Evolutionary conservation across 64 coral and sea anemone species (phyloP), one percentile per base, ranked within the genome.

Genomic region (Catalaphyllia jardinei): DNA sequence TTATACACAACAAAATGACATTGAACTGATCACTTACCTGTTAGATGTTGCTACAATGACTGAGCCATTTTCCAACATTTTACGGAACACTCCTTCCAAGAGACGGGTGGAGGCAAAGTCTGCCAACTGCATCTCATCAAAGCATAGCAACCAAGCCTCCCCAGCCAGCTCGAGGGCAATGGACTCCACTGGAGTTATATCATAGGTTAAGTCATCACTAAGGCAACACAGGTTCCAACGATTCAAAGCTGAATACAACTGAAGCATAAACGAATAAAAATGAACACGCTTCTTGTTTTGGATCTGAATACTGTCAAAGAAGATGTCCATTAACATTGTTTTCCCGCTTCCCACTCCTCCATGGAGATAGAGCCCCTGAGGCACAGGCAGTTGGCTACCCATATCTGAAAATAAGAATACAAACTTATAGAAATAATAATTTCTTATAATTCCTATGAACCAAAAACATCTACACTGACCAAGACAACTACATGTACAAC

Each of bases 41-140:
- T 95, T 95, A 52, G 94, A 95, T 28, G 94, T 95, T 60, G 94
- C 75, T 3, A 95, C 94, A 29, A 95, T 89, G 31, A 95, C 80
- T 35, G 82, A 29, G 25, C 94, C 94, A 59, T 39, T 76, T 73
- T 95, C 80, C 88, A 95, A 89, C 90, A 95, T 89, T 52, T 79
- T 92, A 18, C 85, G 87, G 7, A 95, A 95, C 10, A 95, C 54
- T 18, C 94, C 94, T 73, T 95, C 94, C 35, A 95, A 51, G 29
- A 95, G 75, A 15, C 94, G 94, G 29, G 92, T 91, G 17, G 94
- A 88, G 15, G 86, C 94, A 71, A 92, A 95, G 81, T 95, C 94
- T 38, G 94, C 83, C 25, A 95, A 69, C 72, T 95, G 94, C 90
- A 95, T 89, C 50, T 95, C 94, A 65, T 95, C 94, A 92, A 95